Evolutionary conservation across 64 coral and sea anemone species (phyloP).

Genomic region (Platygyra sinensis): DNA sequence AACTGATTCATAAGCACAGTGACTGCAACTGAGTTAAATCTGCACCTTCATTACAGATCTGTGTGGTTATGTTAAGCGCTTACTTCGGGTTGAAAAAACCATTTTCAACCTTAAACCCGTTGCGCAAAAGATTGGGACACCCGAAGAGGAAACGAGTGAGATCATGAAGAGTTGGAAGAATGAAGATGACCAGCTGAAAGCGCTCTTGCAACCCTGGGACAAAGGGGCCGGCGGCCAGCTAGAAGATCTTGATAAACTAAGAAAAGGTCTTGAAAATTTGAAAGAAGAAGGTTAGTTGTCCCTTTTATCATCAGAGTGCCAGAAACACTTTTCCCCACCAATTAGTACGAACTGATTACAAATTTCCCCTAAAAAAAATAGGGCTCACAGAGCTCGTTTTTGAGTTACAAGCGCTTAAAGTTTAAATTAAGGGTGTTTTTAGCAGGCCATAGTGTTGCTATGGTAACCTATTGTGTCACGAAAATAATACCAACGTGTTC

Average conservation of each 20-base stretch:
- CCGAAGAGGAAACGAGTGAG: neutral
- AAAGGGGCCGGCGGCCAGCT: neutral
- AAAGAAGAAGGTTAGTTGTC: slow-evolving; percentile 15
- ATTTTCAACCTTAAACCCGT: slow-evolving; percentile 26
- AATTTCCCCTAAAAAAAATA: too few species aligned
- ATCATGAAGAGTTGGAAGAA: neutral
- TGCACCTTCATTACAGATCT: slow-evolving; percentile 27
- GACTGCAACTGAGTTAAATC: neutral
- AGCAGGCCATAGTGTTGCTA: too few species aligned
- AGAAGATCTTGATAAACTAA: neutral
- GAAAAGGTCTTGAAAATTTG: neutral
- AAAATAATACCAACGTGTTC: too few species aligned
- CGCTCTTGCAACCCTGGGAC: slow-evolving; percentile 10
- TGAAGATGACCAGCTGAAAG: slow-evolving; percentile 24
- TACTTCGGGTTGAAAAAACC: neutral
- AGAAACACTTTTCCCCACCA: too few species aligned
- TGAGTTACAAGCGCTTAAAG: too few species aligned
- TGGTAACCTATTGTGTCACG: too few species aligned
- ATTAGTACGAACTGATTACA: too few species aligned
- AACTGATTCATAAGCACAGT: too few species aligned
- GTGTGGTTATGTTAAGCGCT: slow-evolving; percentile 4
- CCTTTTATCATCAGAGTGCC: too few species aligned
- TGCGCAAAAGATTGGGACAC: slow-evolving; percentile 5
- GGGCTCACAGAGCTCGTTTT: too few species aligned
- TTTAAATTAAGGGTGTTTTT: too few species aligned